Evolutionary conservation across 2,797 vertebrate genomes (phyloP), one percentile per base, ranked within the genome.

Genomic region (Hybognathus amarus): DNA sequence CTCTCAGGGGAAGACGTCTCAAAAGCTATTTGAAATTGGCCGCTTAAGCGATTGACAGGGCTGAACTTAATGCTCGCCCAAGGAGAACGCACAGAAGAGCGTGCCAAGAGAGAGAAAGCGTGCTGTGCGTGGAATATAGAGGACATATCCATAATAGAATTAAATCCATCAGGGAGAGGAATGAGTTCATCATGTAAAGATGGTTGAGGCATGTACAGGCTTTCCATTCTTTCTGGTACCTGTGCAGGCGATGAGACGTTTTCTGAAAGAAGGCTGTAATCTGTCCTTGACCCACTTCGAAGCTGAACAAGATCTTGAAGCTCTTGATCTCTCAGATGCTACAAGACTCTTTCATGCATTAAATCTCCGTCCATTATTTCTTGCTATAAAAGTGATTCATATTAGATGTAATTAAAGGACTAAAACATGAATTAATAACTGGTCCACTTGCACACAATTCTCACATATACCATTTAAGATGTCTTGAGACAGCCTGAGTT

Each of bases 101-200:
- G 27, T 5, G 66, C 22, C 13, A 42, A 50, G 69, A 61, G 59
- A 66, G 70, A 66, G 80, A 18, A 45, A 42, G 83, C 8, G 56
- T 33, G 52, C 85, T 79, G 83, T 69, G 42, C 11, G 47, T 64
- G 33, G 2, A 50, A 30, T 64, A 5, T 6, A 36, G n/a, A 36
- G 64, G 22, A 50, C 36, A 94, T 95, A 93, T 94, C 90, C 87
- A 92, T 94, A 94, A 94, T 94, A 92, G 89, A 90, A 93, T 95
- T 90, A 90, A 88, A 85, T 92, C 91, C 74, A 36, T 59, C n/a
- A 42, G 91, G 91, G 92, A 94, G 83, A 77, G 78, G 84, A 82
- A 84, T 80, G 88, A 91, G 92, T 91, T 92, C 91, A 91, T 93
- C 92, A 91, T 88, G 85, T 92, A 68, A 92, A 93, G 88, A 13